Evolutionary conservation across 2,797 vertebrate species (phyloP), one percentile per base, ranked within the genome.

Genomic region (Hyperoplus immaculatus): DNA sequence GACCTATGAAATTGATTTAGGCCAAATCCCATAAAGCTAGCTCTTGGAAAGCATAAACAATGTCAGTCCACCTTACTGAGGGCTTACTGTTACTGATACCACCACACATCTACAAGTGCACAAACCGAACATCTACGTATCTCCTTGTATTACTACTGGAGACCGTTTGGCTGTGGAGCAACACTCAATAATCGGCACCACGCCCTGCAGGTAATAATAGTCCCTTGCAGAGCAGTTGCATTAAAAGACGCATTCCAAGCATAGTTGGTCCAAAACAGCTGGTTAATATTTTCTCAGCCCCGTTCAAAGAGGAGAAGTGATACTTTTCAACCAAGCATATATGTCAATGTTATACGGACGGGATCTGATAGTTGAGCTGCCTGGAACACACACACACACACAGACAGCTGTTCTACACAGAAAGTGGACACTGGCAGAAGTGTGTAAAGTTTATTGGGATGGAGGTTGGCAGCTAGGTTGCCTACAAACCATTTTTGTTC

Each of bases 241-340:
- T 66, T 89, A 72, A 88, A 84, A 90, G 81, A 83, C 45, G 65
- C 90, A 93, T 95, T 95, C 92, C 86, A 79, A 86, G 80, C 84
- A 92, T 90, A 91, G 78, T 65, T 85, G 71, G 63, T 78, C 39
- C 71, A 85, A 89, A 93, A 91, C 88, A 92, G 87, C 83, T 93
- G 92, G 89, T 91, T 91, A 82, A 90, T 91, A 90, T 93, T 92
- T 91, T 91, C 78, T 87, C 42, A 81, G 85, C 45, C 61, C 18
- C 0, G 41, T 80, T 81, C 10, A 12, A 69, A 65, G 72, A 75
- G 12, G 72, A 83, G 73, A 89, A 51, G 66, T 11, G 16, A 89
- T 82, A 85, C 76, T 74, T 74, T 13, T 69, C 80, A 78, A 77
- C 41, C 53, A 8, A 29, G 29, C 29, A 29, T 29, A 29, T 29